A percentile compares a stretch with the other conserved stretches of the same genome.
Conservation (phyloP, 2,113 vertebrate genomes). For the Scytalopus superciliaris region DNA sequence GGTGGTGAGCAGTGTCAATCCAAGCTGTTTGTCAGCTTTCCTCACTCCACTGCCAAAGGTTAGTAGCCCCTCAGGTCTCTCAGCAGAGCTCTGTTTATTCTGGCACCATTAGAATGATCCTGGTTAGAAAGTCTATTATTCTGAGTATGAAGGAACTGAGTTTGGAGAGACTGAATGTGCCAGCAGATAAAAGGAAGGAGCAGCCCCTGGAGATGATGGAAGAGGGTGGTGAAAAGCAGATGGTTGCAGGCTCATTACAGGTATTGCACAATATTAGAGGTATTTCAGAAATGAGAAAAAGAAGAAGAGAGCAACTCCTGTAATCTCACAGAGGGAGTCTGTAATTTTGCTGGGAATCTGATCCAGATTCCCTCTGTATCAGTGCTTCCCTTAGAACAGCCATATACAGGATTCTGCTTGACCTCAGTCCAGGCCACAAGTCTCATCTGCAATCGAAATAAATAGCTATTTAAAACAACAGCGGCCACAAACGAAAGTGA, state of each 20-base stretch:
- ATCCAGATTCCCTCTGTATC: background rate
- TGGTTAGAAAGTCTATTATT: background rate
- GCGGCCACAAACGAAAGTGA: background rate
- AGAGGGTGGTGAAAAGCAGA: background rate
- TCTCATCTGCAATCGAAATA: background rate
- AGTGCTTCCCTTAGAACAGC: background rate
- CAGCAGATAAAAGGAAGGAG: background rate
- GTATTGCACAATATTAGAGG: background rate
- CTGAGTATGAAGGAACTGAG: background rate
- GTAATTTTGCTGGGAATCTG: background rate
- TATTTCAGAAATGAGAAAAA: background rate
- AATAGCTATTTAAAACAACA: background rate
- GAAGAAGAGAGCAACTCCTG: background rate
- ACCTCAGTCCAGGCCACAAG: background rate
- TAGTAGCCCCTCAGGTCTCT: background rate
- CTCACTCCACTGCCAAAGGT: background rate
- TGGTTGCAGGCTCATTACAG: background rate
- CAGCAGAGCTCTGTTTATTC: background rate
- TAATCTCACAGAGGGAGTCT: background rate
- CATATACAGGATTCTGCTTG: background rate
- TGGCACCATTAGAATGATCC: background rate
- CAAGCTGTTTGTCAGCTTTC: background rate
- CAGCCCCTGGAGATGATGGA: background rate
- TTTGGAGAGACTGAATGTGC: background rate
- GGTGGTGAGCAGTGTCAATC: background rate